A percentile compares a stretch with the other conserved stretches of the same genome.
Evolutionary conservation across 1,140 invertebrate genomes (phyloP).

Genomic region (Wasmannia auropunctata): DNA sequence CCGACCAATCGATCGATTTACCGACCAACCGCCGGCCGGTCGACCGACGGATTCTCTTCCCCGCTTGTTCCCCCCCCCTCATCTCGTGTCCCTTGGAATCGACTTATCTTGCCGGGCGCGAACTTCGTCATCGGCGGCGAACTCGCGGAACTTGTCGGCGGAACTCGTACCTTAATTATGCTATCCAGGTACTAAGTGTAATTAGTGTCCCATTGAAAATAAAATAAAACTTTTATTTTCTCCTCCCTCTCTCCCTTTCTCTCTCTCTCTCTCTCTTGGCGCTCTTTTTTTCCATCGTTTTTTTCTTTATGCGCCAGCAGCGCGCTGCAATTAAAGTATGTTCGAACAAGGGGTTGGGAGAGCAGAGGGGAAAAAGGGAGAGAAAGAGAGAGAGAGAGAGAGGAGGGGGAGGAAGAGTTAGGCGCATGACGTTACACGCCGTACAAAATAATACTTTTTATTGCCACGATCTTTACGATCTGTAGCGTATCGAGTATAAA

Average conservation of each 20-base stretch:
- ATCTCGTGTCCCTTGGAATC: background rate
- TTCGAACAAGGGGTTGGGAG: background rate
- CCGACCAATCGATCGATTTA: slow-evolving; percentile 40
- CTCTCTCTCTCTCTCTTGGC: background rate
- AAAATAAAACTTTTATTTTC: slow-evolving; percentile 54
- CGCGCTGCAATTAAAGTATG: slow-evolving; percentile 53
- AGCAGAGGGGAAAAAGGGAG: background rate
- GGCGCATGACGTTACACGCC: slow-evolving; percentile 9
- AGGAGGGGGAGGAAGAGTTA: background rate
- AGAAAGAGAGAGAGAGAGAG: background rate
- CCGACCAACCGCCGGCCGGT: slow-evolving; percentile 23
- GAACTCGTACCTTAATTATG: slow-evolving; percentile 63
- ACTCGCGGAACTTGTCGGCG: slow-evolving; percentile 56
- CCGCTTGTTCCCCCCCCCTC: background rate
- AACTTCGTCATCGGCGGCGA: slow-evolving; percentile 63
- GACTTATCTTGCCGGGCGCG: slow-evolving; percentile 35
- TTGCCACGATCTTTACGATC: slow-evolving; percentile 72
- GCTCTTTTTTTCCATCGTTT: background rate
- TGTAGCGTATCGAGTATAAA: slow-evolving; percentile 70
- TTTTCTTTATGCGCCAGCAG: slow-evolving; percentile 29
- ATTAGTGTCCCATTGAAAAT: slow-evolving; percentile 65
- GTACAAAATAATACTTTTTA: slow-evolving; percentile 74
- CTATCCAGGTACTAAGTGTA: slow-evolving; percentile 60
- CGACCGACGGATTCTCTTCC: background rate
- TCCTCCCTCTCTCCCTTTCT: background rate